Conservation (phyloP, 1,140 invertebrate genomes). For the Drosophila equinoxialis region DNA sequence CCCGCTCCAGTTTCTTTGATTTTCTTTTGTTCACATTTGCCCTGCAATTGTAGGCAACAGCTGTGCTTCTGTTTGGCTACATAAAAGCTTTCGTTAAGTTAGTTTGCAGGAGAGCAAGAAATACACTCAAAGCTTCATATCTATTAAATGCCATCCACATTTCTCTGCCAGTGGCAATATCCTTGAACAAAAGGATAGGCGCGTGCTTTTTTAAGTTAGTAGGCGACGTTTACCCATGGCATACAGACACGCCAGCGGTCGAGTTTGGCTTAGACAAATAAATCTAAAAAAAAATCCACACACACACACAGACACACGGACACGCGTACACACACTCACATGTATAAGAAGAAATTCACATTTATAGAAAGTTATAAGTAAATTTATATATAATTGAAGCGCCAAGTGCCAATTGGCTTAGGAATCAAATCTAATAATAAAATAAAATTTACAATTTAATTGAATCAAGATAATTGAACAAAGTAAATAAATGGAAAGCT, state of each 20-base stretch:
- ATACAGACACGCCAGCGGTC: slow-evolving; percentile 59
- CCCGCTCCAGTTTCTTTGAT: slow-evolving; percentile 15
- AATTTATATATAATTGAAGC: slow-evolving; percentile 55
- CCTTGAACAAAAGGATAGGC: slow-evolving; percentile 70
- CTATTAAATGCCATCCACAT: slow-evolving; percentile 60
- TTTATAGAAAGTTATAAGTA: slow-evolving; percentile 3
- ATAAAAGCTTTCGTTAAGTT: slow-evolving; percentile 68
- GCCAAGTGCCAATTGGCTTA: slow-evolving; percentile 67
- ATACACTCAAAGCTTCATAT: slow-evolving; percentile 38
- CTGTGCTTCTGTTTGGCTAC: slow-evolving; percentile 6
- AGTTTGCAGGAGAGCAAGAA: background rate
- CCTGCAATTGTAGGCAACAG: slow-evolving; percentile 60
- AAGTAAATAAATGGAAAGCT: background rate
- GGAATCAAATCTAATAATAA: slow-evolving; percentile 46
- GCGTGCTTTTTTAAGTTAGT: slow-evolving; percentile 67
- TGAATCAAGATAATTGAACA: slow-evolving; percentile 28
- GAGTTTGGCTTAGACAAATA: slow-evolving; percentile 13
- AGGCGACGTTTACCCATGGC: slow-evolving; percentile 72
- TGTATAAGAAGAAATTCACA: slow-evolving; percentile 23
- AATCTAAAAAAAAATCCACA: slow-evolving; percentile 29
- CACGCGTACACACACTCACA: slow-evolving; percentile 2
- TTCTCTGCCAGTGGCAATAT: slow-evolving; percentile 46
- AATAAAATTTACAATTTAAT: slow-evolving; percentile 39
- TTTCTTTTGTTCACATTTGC: slow-evolving; percentile 52
- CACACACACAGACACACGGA: slow-evolving; percentile 27